phyloP scores from a whole-genome alignment of 2,888 invertebrate species.

The Leuctra nigra region DNA sequence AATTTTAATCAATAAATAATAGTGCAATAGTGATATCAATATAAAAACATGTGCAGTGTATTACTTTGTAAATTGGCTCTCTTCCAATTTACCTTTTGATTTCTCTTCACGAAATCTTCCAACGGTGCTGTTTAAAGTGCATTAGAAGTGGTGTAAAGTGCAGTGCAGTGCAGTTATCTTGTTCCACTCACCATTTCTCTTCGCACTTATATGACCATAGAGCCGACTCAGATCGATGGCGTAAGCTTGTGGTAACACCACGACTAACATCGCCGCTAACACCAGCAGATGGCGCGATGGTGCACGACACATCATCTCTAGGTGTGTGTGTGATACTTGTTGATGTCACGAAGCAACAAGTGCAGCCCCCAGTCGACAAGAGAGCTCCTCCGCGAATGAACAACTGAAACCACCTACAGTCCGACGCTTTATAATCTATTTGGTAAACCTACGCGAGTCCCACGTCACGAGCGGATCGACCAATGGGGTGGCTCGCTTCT shows the following conservation, averaged over 20 bases:
- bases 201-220: slow-evolving; percentile 67
- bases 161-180: not conserved
- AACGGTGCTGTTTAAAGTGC: too few relatives aligned
- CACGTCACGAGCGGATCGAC: slow-evolving; percentile 19
- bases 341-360: not conserved
- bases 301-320: slow-evolving; percentile 5
- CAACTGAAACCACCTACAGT: not conserved
- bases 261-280: slow-evolving; percentile 38
- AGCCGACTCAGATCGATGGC: slow-evolving; percentile 75
- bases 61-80: too few relatives aligned
- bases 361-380: not conserved
- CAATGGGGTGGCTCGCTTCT: slow-evolving; percentile 18
- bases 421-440: slow-evolving; percentile 21
- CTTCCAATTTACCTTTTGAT: too few relatives aligned
- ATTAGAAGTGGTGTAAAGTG: not conserved
- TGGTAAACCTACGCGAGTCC: slow-evolving; percentile 19
- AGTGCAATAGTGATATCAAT: too few relatives aligned
- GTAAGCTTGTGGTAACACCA: slow-evolving; percentile 51
- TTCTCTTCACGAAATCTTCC: too few relatives aligned
- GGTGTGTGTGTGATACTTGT: slow-evolving; percentile 3
- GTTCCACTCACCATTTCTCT: slow-evolving; percentile 57
- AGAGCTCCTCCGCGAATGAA: not conserved
- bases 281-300: slow-evolving; percentile 20
- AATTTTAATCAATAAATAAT: too few relatives aligned
- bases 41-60: too few relatives aligned